Base-by-base conservation (phyloP, 2,888 invertebrate species). In the Platynereis dumerilii region DNA sequence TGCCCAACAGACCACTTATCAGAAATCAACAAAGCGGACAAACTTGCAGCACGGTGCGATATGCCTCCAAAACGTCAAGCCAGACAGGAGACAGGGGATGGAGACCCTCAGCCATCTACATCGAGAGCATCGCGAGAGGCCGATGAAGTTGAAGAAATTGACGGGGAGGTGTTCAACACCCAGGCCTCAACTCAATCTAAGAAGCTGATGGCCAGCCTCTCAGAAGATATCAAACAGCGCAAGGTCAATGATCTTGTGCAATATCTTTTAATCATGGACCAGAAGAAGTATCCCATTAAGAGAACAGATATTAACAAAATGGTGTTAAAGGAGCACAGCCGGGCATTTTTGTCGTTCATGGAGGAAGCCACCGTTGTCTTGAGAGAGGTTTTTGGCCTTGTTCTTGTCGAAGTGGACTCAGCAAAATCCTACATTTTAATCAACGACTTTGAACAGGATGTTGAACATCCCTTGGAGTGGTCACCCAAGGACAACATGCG, bases 241-340 rank as follows among this genome's bases (percentile, higher is more conserved):
- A 34, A 34, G 34, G 74, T 77, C 10, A 74, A 77, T 69, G 80
- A 81, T 54, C 64, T 80, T 5, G 80, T 81, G 0, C 78, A 78
- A 68, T 82, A 76, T 63, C 62, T 82, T 7, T 67, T 82, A 44
- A 75, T 81, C 24, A 73, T 76, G 70, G 80, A 80, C 69, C 79
- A 80, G 66, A 79, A 78, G 62, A 81, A 81, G 63, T 27, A 77
- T 7, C 80, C 81, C 1, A 78, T 82, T 22, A 81, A 81, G 64
- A 77, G 79, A 68, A 69, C 75, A 80, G 81, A 81, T 60, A 79
- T 81, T 28, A 80, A 78, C 68, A 80, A 78, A 52, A 69, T 75
- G 58, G 76, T 80, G 0, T 61, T 80, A 54, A 78, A 77, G 65
- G 79, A 80, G 34, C 64, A 72, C 42, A 70, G 69, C 12, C 73